These are phyloP conservation scores for Drosophila acutilabella DNA, from an alignment of 2,888 invertebrate genomes.

Conservation along the genomic window DNA sequence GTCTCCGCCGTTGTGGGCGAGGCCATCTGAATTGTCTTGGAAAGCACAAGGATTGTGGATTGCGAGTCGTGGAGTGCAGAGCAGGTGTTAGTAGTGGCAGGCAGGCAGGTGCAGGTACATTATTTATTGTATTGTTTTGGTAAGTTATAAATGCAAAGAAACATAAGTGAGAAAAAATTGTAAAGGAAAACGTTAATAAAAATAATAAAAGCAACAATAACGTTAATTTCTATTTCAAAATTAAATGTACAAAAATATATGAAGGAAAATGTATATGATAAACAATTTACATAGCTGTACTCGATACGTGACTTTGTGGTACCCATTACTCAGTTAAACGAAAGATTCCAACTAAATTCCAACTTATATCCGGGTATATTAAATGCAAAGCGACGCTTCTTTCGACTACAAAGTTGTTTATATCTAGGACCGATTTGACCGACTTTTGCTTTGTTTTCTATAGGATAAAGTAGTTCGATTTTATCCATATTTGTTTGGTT, in stretches of 20 bases:
- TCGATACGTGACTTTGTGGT: too few relatives aligned
- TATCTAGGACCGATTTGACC: too few relatives aligned
- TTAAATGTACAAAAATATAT: slow-evolving; percentile 15
- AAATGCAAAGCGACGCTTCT: too few relatives aligned
- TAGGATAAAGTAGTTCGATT: too few relatives aligned
- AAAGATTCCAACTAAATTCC: too few relatives aligned
- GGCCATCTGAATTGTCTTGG: slow-evolving; percentile 32
- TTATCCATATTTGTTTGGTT: too few relatives aligned
- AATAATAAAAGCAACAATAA: slow-evolving; percentile 33
- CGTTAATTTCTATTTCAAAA: slow-evolving; percentile 5
- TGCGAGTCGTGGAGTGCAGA: not conserved
- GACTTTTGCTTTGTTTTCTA: too few relatives aligned
- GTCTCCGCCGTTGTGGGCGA: slow-evolving; percentile 15
- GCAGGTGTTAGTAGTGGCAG: slow-evolving; percentile 48
- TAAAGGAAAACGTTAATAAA: slow-evolving; percentile 55
- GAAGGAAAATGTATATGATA: not conserved
- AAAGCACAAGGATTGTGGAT: not conserved
- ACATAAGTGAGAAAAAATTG: slow-evolving; percentile 48
- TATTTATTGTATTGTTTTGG: slow-evolving; percentile 38
- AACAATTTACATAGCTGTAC: not conserved
- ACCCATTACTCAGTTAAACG: too few relatives aligned
- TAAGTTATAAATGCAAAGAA: slow-evolving; percentile 75
- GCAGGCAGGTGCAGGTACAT: slow-evolving; percentile 17
- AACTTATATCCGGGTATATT: too few relatives aligned
- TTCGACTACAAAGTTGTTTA: too few relatives aligned